Base-by-base conservation (phyloP, 2,888 invertebrate species). In the Noctua janthe region DNA sequence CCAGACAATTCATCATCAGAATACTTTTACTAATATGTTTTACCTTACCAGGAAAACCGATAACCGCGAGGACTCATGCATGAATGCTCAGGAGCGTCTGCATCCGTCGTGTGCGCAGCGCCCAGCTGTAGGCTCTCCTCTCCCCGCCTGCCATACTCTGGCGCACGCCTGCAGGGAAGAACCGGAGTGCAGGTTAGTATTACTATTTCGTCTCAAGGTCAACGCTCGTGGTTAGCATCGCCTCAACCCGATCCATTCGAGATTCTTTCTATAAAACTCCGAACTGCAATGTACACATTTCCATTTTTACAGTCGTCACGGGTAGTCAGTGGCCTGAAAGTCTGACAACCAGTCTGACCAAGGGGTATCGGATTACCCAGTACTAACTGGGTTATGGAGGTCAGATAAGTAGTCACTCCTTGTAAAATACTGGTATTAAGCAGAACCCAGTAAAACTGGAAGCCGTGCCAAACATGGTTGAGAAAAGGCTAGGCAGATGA, bases 91-190 rank as follows among this genome's bases (percentile, higher is more conserved):
- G 95, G 98, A 99, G 95, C 98, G 98, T 93, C 97, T 99, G 86
- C 99, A 99, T 95, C 99, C 99, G 17, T 98, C 98, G 71, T 99
- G 99, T 94, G 99, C 99, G 74, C 98, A 99, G 95, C 97, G 98
- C 80, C 97, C 98, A 81, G 97, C 98, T 72, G 97, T 98, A 81
- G 97, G 97, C 75, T 97, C 97, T 66, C 98, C 98, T 72, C 98
- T 98, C 88, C 99, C 99, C n/a, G 98, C 98, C 78, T 99, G 99
- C 95, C 98, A 99, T 92, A 98, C 98, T 82, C 97, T 99, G 69
- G 99, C 99, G 51, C 98, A 98, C 92, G 97, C 97, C 91, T 99
- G 99, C 95, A 97, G 98, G 87, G 98, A 98, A 92, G 98, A 98
- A 92, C 98, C 98, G 74, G 98, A 98, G 90, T 99, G 99, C 98